Evolutionary conservation across 1,140 invertebrate species (phyloP).

Genomic region (Psix sp.): DNA sequence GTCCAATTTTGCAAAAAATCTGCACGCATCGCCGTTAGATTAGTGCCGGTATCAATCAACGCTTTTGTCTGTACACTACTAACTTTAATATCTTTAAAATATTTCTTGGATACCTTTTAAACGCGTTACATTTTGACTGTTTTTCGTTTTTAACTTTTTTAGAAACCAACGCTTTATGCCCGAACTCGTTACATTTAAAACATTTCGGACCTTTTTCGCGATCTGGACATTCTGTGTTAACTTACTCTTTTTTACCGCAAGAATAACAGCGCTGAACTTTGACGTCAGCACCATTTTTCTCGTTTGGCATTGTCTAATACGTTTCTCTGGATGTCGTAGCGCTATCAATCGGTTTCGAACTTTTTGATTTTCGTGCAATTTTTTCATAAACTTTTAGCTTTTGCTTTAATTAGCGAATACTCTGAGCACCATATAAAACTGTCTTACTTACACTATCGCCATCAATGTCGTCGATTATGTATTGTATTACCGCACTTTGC

Average conservation of each 20-base stretch:
- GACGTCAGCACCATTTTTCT: too few species aligned
- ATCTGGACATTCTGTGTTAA: conserved; percentile 6
- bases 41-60: conserved; percentile 21
- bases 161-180: conserved; percentile 20
- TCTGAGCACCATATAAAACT: too few species aligned
- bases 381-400: too few species aligned
- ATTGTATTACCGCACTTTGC: too few species aligned
- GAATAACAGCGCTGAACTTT: too few species aligned
- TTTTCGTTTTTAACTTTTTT: background rate
- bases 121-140: background rate
- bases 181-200: conserved; percentile 31
- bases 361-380: too few species aligned
- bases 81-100: conserved; percentile 17
- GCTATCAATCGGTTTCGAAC: too few species aligned
- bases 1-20: background rate
- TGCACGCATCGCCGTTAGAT: conserved; percentile 16
- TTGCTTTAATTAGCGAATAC: too few species aligned
- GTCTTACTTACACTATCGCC: too few species aligned
- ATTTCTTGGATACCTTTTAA: background rate
- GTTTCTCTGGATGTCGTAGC: too few species aligned
- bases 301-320: too few species aligned
- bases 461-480: too few species aligned
- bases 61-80: conserved; percentile 2
- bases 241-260: conserved; percentile 9
- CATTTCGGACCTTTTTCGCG: conserved; percentile 15